A percentile compares a stretch with the other conserved stretches of the same genome.
phyloP scores from a whole-genome alignment of 2,797 vertebrate genomes.

The Numenius phaeopus region DNA sequence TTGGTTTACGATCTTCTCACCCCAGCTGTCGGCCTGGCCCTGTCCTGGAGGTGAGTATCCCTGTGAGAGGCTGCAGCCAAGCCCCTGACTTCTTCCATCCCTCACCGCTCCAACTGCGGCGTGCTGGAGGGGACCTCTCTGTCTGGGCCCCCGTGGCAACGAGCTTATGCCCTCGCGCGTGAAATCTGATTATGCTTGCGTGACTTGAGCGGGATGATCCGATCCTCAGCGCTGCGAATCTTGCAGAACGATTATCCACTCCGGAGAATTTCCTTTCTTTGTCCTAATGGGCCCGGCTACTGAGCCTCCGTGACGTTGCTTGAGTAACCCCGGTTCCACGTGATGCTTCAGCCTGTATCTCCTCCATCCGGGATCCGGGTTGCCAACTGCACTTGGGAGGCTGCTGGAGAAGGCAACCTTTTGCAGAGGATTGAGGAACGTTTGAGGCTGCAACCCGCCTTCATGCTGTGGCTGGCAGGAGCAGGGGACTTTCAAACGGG shows the following conservation, averaged over 20 bases:
- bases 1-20: background rate
- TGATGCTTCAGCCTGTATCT: background rate
- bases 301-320: background rate
- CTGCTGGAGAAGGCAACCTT: background rate
- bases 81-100: background rate
- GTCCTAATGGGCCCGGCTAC: background rate
- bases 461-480: background rate
- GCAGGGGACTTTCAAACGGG: background rate
- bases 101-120: background rate
- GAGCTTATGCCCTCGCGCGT: background rate
- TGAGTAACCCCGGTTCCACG: rapidly evolving
- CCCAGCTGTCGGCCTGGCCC: background rate
- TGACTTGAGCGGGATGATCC: constrained; percentile 52
- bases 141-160: background rate
- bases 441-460: background rate
- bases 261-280: background rate
- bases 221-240: background rate
- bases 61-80: background rate
- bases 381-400: rapidly evolving
- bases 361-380: background rate
- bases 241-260: background rate
- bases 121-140: background rate
- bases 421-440: background rate
- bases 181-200: constrained; percentile 33
- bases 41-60: background rate